These are phyloP conservation scores for Drosophila takahashii DNA, from an alignment of 1,140 invertebrate species.

Conservation along the genomic window DNA sequence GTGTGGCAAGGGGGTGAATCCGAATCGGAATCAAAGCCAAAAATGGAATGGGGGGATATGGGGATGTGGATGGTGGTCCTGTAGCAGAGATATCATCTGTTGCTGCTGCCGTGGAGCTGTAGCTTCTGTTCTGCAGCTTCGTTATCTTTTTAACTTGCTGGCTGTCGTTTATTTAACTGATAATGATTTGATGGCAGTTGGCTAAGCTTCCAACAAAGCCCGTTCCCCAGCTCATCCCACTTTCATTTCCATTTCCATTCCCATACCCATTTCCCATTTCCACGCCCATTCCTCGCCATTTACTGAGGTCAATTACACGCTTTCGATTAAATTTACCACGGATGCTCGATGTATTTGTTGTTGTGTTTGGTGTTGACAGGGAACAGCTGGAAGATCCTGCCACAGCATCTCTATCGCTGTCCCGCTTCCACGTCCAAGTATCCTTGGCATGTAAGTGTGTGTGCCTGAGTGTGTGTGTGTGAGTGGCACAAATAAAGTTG, in stretches of 20 bases:
- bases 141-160: slow-evolving; percentile 81
- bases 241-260: slow-evolving; percentile 34
- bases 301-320: slow-evolving; percentile 82
- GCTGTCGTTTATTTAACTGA: slow-evolving; percentile 82
- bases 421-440: slow-evolving; percentile 7
- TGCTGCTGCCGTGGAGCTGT: slow-evolving; percentile 51
- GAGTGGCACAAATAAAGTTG: slow-evolving; percentile 79
- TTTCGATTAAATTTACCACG: slow-evolving; percentile 82
- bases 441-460: slow-evolving; percentile 41
- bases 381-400: slow-evolving; percentile 66
- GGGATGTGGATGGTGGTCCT: not conserved
- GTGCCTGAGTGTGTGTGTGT: slow-evolving; percentile 35
- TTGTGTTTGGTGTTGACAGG: slow-evolving; percentile 68
- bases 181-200: slow-evolving; percentile 83
- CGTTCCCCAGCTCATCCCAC: not conserved
- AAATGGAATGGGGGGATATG: not conserved
- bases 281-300: slow-evolving; percentile 65
- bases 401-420: slow-evolving; percentile 17
- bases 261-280: slow-evolving; percentile 47
- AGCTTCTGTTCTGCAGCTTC: slow-evolving; percentile 56
- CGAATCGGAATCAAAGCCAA: slow-evolving; percentile 49
- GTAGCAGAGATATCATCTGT: slow-evolving; percentile 74
- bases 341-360: slow-evolving; percentile 32
- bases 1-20: slow-evolving; percentile 21
- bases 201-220: slow-evolving; percentile 79